Percentiles rank a stretch among this genome's conserved stretches.
These are phyloP conservation scores for Phalacrocorax aristotelis DNA, from an alignment of 2,113 vertebrate genomes.

Conservation along the genomic window DNA sequence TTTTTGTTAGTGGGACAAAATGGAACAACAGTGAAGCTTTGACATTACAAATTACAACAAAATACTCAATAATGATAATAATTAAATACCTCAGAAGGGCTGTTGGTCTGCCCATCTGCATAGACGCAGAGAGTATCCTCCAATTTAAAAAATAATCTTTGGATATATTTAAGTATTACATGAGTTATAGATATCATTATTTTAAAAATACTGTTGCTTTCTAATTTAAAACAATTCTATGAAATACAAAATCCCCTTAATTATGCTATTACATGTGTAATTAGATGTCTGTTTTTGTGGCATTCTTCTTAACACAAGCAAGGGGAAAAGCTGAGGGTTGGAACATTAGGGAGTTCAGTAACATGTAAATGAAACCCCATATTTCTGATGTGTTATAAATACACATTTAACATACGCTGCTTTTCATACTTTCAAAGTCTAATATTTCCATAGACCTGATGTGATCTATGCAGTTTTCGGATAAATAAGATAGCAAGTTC, in stretches of 20 bases:
- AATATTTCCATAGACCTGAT: not conserved
- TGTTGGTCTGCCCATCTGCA: not conserved
- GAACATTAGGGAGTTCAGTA: conserved; percentile 12
- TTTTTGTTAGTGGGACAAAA: not conserved
- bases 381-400: conserved; percentile 40
- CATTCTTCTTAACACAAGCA: not conserved
- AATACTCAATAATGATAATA: not conserved
- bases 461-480: conserved; percentile 25
- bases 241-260: not conserved
- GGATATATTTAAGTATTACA: not conserved
- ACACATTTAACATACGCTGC: not conserved
- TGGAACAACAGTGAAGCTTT: not conserved
- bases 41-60: not conserved
- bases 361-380: not conserved
- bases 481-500: not conserved
- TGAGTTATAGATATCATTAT: not conserved
- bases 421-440: conserved; percentile 49
- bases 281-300: not conserved
- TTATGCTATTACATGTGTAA: fast-evolving
- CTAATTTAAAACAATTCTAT: not conserved
- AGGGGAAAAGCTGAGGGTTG: conserved; percentile 20
- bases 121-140: not conserved
- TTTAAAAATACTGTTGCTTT: not conserved
- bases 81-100: not conserved
- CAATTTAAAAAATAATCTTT: not conserved